A percentile compares a stretch with the other conserved stretches of the same genome.
Conservation (phyloP, 2,888 invertebrate genomes). For the Phragmatobia fuliginosa region DNA sequence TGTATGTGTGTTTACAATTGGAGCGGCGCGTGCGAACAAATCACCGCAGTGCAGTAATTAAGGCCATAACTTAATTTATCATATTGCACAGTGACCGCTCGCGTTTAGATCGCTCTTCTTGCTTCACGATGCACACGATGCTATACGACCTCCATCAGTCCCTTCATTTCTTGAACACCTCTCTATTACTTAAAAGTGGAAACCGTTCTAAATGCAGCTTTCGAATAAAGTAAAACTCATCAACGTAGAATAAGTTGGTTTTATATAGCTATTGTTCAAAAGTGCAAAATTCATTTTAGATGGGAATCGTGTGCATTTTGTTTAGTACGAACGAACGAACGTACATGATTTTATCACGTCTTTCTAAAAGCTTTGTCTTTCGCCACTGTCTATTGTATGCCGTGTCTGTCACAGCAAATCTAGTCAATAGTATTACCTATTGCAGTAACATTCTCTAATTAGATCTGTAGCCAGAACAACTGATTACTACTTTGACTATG, state of each 20-base stretch:
- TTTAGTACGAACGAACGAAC: no score
- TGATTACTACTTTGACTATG: background rate
- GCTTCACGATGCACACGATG: slow-evolving; percentile 51
- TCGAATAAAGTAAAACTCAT: slow-evolving; percentile 23
- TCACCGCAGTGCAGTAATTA: slow-evolving; percentile 59
- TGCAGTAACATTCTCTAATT: background rate
- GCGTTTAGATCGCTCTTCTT: slow-evolving; percentile 58
- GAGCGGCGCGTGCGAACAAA: slow-evolving; percentile 48
- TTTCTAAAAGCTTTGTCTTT: background rate
- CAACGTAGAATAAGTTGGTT: background rate
- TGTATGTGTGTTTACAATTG: slow-evolving; percentile 33
- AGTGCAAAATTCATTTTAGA: background rate
- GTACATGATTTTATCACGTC: background rate
- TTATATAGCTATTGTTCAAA: slow-evolving; percentile 6
- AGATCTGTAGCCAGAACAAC: background rate
- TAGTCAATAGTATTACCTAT: background rate
- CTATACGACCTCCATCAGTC: slow-evolving; percentile 39
- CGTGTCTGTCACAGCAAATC: background rate
- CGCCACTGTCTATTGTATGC: background rate
- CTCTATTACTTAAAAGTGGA: slow-evolving; percentile 34
- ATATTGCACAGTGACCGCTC: slow-evolving; percentile 58
- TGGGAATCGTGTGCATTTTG: background rate
- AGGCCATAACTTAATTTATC: slow-evolving; percentile 58
- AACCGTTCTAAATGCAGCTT: slow-evolving; percentile 28
- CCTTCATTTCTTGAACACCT: slow-evolving; percentile 31